Base-by-base conservation (phyloP, 2,888 invertebrate species). In the Buathra laborator region DNA sequence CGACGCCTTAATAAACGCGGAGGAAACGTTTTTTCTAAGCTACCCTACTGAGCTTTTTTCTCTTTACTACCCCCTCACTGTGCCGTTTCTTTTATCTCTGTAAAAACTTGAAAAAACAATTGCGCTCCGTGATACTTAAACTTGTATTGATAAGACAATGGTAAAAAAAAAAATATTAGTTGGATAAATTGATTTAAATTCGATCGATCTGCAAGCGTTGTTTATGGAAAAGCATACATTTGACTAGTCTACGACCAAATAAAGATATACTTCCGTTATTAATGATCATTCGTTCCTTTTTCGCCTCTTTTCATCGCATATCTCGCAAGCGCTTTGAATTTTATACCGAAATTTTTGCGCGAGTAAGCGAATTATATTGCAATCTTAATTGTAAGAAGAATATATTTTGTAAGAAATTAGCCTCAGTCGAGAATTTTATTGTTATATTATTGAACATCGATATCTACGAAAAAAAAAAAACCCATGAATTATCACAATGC, bases 1-100 rank as follows among this genome's bases (percentile, higher is more conserved):
- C 86, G 86, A 80, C 74, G 81, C 85, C 79, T 82, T 79, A 72
- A 85, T 82, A 85, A 82, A 82, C 62, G 79, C 76, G 16, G 24
- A 85, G 70, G 19, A 78, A 37, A 29, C 48, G 19, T 83, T 76
- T 67, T 78, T 77, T 77, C 68, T 44, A 48, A 48, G 66, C 75
- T 66, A 66, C 51, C 37, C 24, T 29, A 46, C 48, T 48, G 5
- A 12, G 53, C 44, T 32, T 70, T 79, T 80, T 56, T 48, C n/a
- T 29, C 12, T 24, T 24, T 66, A 43, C 12, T 43, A 7, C 37
- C 53, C 59, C 59, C 43, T 67, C 64, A 14, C 37, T 29, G 71
- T 72, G 10, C 56, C 6, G 16, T 9, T n/a, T 59, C 7, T 59
- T 59, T 19, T 62, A 32, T 29, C 62, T 7, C 62, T 14, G n/a